Evolutionary conservation across 2,888 invertebrate genomes (phyloP), one percentile per base, ranked within the genome.

Genomic region (Drosophila austrosaltans): DNA sequence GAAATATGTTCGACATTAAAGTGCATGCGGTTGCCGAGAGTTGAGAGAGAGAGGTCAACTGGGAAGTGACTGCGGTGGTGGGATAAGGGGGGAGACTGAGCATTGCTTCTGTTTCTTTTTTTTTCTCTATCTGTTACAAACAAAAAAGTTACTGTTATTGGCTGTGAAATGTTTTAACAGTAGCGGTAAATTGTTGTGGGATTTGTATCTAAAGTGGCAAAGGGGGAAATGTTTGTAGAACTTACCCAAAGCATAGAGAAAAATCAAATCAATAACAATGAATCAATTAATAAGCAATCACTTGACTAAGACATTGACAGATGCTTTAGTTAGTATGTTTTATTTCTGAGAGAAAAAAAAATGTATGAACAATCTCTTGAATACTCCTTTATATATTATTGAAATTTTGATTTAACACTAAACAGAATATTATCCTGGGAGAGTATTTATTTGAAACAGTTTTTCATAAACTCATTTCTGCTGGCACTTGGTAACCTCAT

Each of bases 1-100:
- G 66, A 66, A 63, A 66, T 67, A 66, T 68, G 73, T 77, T 70
- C 69, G 36, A 76, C 80, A 78, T 70, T 42, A 71, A 72, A 81
- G 86, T 70, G 69, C 81, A 72, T 66, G 58, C 61, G 54, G 32
- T 65, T 69, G 63, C 48, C 48, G 66, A 75, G 69, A 66, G 62
- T 64, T 22, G 39, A 16, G 16, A 16, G 16, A 16, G 16, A 16
- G 22, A 57, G 40, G 16, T 28, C 5, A 22, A 25, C 1, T 7
- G 28, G 20, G 25, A 30, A 36, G 57, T 39, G 20, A 2, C 12
- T 6, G 36, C 7, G 20, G 36, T 39, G 39, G 7, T 39, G 57
- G 4, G 22, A 4, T 48, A 28, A 3, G 20, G 44, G 2, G 20
- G 22, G 10, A 10, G 22, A 36, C 22, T 48, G 25, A 25, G 48